Conservation (phyloP, 2,113 vertebrate genomes). For the Cyphomyrus discorhynchus region DNA sequence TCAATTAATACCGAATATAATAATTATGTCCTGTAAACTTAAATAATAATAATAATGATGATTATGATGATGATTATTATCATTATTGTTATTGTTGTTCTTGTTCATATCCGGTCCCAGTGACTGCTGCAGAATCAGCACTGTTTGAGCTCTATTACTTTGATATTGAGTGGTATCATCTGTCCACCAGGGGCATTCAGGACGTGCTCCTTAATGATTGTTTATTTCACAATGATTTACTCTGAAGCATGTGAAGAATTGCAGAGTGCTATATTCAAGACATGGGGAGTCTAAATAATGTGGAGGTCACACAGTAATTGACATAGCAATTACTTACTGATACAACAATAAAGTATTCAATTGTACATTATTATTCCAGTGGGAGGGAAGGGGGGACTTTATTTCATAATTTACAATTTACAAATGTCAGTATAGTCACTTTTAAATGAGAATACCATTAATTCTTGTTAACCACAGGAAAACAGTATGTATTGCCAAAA, state of each 20-base stretch:
- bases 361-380: not conserved
- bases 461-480: conserved; percentile 13
- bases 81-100: no score
- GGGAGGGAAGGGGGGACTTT: not conserved
- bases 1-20: not conserved
- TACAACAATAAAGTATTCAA: not conserved
- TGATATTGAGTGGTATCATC: conserved; percentile 30
- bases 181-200: conserved; percentile 12
- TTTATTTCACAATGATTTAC: conserved; percentile 37
- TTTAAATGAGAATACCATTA: conserved; percentile 8
- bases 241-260: conserved; percentile 24
- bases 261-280: conserved; percentile 28
- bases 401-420: conserved; percentile 3
- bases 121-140: not conserved
- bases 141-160: not conserved
- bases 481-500: not conserved
- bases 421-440: not conserved
- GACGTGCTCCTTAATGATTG: conserved; percentile 25
- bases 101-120: not conserved
- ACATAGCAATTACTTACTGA: not conserved
- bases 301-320: conserved; percentile 36
- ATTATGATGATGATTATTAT: no score
- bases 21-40: not conserved
- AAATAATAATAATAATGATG: not conserved
- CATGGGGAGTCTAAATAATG: conserved; percentile 33